Evolutionary conservation across 2,888 invertebrate species (phyloP).

Genomic region (Yponomeuta evonymella): DNA sequence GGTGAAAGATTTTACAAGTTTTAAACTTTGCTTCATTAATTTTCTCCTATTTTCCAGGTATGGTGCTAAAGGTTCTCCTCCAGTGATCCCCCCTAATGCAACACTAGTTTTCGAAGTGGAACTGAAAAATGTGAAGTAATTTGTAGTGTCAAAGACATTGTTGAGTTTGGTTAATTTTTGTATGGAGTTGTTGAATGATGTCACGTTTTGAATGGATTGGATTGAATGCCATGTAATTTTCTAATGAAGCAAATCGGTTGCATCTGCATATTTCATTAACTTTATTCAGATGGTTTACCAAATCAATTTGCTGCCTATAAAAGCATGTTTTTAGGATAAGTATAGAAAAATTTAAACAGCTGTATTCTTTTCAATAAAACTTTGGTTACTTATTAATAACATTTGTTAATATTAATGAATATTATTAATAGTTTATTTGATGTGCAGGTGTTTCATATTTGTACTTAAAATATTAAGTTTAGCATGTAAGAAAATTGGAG

Average conservation of each 20-base stretch:
- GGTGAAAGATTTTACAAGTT: too few species aligned
- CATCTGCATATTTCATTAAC: slow-evolving; percentile 5
- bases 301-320: neutral
- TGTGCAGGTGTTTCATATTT: slow-evolving; percentile 38
- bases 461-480: slow-evolving; percentile 21
- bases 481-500: slow-evolving; percentile 27
- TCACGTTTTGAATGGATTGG: slow-evolving; percentile 2
- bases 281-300: neutral
- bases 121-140: slow-evolving; percentile 85
- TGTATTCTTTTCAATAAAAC: too few species aligned
- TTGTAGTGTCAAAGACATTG: slow-evolving; percentile 3
- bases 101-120: slow-evolving; percentile 93
- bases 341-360: neutral
- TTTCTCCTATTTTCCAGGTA: slow-evolving; percentile 68
- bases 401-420: too few species aligned
- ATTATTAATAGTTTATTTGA: neutral
- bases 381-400: neutral
- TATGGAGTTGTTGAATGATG: slow-evolving; percentile 9
- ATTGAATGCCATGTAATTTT: neutral
- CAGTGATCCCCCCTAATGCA: slow-evolving; percentile 91
- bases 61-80: slow-evolving; percentile 85
- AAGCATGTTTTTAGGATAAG: neutral
- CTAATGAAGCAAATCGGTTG: neutral
- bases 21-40: too few species aligned
- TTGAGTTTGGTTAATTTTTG: slow-evolving; percentile 9